Evolutionary conservation across 2,888 invertebrate genomes (phyloP), one percentile per base, ranked within the genome.

Genomic region (Acanthosoma haemorrhoidale): DNA sequence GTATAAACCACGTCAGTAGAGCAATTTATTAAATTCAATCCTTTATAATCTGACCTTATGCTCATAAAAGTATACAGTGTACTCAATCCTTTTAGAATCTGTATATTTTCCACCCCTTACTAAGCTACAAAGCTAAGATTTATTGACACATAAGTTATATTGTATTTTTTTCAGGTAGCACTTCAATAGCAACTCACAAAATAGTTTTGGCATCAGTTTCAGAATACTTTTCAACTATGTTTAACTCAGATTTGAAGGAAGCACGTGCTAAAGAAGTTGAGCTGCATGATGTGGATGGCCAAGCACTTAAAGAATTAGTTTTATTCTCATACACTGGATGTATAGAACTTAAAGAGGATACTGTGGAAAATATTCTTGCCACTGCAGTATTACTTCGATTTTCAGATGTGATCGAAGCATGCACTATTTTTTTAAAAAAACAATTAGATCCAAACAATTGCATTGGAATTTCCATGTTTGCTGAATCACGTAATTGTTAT

Each of bases 161-260:
- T 16, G 16, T 70, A 70, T 68, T 63, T 36, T 70, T 76, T 75
- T 5, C 70, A 82, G 82, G 83, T n/a, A 79, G 78, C 6, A 80
- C 79, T 70, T 80, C 88, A 76, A 87, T 93, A 76, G 86, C 89
- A 73, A 92, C 92, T 31, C 93, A 94, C 82, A 89, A 94, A 77
- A 83, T 96, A 75, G 92, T 96, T 67, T 84, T 96, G 74, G 91
- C 93, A 76, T 93, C 95, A 51, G 92, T 92, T 71, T 94, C 94
- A 76, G 94, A 94, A 80, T 96, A 96, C 80, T 96, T 96, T 83
- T 89, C 92, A 57, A 94, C 94, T 51, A 96, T 96, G 96, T 96
- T 96, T 79, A 95, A 93, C 29, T 91, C 90, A 70, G 89, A 91
- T 70, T 82, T 96, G 73, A 84, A 89, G 75, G 96, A 96, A 82